Evolutionary conservation across 2,113 vertebrate species (phyloP), one percentile per base, ranked within the genome.

Genomic region (Tetrax tetrax): DNA sequence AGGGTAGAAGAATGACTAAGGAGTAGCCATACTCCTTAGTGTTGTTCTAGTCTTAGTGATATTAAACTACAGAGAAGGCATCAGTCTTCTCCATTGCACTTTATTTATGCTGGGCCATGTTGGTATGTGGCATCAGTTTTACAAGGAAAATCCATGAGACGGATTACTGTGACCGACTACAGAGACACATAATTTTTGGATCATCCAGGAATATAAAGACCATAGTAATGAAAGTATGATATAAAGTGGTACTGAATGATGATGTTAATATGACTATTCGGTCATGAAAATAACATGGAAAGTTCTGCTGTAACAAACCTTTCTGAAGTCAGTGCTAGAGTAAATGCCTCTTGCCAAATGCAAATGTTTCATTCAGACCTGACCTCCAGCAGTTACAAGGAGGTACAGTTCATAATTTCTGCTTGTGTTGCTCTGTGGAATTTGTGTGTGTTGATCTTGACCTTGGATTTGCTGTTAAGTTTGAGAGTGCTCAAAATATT

Each of bases 361-460:
- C 68, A 90, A 93, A 59, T 83, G 35, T 47, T 12, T 93, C 35
- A 12, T 78, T 90, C 43, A 64, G 51, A 88, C 75, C 37, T 86
- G 90, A 81, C 56, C 68, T 87, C 43, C 35, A 74, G 43, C 38
- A 93, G 47, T 71, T 94, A 33, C 48, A 48, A 29, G 5, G 4
- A 86, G 29, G 68, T 78, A n/a, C 19, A 7, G 75, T 88, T 92
- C 90, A 64, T 95, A 87, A 75, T 95, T 96, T 96, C 85, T 96
- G 83, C 92, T 89, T 87, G 76, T 93, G 68, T 90, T 95, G 72
- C 56, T 95, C 72, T 60, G 83, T 75, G 92, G 95, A 95, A 95
- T 95, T 95, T 37, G 7, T 45, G 38, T 37, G 15, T 3, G 1
- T 76, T 92, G 60, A 45, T 93, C 65, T 81, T 93, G 88, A 95